phyloP scores from a whole-genome alignment of 1,140 invertebrate species.

The Nymphalis io region DNA sequence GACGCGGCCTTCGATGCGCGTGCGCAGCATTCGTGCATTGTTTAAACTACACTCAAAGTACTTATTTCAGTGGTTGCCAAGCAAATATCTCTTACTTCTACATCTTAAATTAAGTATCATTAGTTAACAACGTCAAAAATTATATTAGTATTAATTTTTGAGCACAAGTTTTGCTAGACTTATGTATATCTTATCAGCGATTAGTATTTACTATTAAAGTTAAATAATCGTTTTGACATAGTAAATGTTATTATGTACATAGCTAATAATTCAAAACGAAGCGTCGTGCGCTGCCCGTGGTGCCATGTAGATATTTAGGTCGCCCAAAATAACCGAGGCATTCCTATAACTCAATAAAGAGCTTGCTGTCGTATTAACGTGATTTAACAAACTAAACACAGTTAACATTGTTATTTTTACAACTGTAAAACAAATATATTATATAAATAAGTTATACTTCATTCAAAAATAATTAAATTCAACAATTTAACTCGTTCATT shows the following conservation, averaged over 20 bases:
- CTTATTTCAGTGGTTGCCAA: constrained; percentile 17
- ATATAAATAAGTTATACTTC: too few relatives aligned
- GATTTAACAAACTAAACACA: background rate
- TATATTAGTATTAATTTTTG: background rate
- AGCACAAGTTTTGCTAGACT: background rate
- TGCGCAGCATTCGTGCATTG: constrained; percentile 57
- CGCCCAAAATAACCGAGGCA: constrained; percentile 69
- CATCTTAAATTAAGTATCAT: too few relatives aligned
- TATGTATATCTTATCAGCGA: background rate
- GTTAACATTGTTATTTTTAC: background rate
- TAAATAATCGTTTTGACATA: background rate
- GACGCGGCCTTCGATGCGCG: constrained; percentile 58
- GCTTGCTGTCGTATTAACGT: constrained; percentile 25
- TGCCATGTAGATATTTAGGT: constrained; percentile 73
- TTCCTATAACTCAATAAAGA: constrained; percentile 51
- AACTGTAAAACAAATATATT: too few relatives aligned
- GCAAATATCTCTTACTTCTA: background rate
- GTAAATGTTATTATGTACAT: background rate
- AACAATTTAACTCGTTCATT: background rate
- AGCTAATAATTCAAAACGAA: constrained; percentile 24
- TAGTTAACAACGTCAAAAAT: too few relatives aligned
- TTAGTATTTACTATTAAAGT: background rate
- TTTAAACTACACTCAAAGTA: constrained; percentile 18
- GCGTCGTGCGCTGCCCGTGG: constrained; percentile 43
- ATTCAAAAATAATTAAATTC: background rate